Evolutionary conservation across 2,888 invertebrate species (phyloP), one percentile per base, ranked within the genome.

Genomic region (Tillus elongatus): DNA sequence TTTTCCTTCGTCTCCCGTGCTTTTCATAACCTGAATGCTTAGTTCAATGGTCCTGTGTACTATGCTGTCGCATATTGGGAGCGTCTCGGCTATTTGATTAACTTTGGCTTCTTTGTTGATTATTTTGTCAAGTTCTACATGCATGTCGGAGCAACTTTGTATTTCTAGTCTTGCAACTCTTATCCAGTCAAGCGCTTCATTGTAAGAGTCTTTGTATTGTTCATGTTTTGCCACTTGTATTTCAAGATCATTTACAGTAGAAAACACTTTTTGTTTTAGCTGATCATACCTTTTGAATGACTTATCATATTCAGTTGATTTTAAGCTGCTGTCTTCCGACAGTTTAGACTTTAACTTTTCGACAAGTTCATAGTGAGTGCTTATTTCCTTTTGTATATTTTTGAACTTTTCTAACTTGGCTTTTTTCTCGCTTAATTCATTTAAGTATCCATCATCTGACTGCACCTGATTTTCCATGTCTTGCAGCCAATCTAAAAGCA

Each of bases 381-480:
- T 77, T 30, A 90, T 79, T 53, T 95, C 92, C 45, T 88, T 76
- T 50, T 82, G 81, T 34, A 90, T 74, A 0, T 81, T 77, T 56
- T 79, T 84, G 63, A 84, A 85, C 62, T 91, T 93, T 60, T 95
- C 93, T 12, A 92, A 60, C 29, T 84, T 79, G 0, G 90, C 83
- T 50, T 87, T 82, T 65, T 93, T 95, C 59, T 95, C 95, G 35
- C 89, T 86, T 2, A 93, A 68, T 58, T 93, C 92, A 52, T 88
- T 85, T 15, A 85, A 73, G 41, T 77, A 75, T 6, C 73, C 74
- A 53, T 83, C 80, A 42, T 82, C 78, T 2, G 79, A 75, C 54
- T 82, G 80, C 4, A 90, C 74, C 61, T 88, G 89, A 32, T 80
- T 78, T 54, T 90, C 88, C 41, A 89, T 77, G 54, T 93, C 93